These are phyloP conservation scores for Myripristis jacobus DNA, from an alignment of 2,797 vertebrate species.

Conservation along the genomic window DNA sequence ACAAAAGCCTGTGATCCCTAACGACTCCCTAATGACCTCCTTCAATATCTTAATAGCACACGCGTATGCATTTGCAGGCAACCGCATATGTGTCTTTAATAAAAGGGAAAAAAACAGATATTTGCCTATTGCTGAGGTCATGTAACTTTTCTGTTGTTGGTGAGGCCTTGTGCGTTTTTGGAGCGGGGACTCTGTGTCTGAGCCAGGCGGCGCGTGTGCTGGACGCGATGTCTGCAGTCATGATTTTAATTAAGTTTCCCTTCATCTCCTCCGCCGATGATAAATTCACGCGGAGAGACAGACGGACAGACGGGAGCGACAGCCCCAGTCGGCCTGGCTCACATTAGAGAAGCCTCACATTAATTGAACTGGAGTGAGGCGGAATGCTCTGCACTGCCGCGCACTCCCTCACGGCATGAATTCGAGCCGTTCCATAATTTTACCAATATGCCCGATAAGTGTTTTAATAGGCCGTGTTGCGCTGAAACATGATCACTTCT, in stretches of 20 bases:
- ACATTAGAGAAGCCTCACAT: conserved; percentile 29
- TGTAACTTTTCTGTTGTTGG: conserved; percentile 7
- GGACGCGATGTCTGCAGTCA: conserved; percentile 11
- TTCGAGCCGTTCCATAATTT: conserved; percentile 41
- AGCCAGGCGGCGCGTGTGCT: background rate
- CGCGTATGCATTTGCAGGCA: background rate
- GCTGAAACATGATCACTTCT: conserved; percentile 55
- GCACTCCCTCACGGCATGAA: conserved; percentile 7
- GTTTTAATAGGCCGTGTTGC: conserved; percentile 51
- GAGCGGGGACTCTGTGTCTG: background rate
- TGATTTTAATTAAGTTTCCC: conserved; percentile 28
- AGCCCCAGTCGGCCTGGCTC: conserved; percentile 2
- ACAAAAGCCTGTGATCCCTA: conserved; percentile 34
- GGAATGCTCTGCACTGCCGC: no score
- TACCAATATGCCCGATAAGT: conserved; percentile 47
- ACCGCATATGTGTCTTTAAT: conserved; percentile 7
- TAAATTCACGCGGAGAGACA: conserved; percentile 32
- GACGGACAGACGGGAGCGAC: conserved; percentile 17
- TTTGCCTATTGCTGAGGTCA: conserved; percentile 8
- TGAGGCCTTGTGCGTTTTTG: background rate
- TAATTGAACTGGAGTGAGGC: conserved; percentile 28
- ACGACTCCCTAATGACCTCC: conserved; percentile 29
- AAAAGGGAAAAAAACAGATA: background rate
- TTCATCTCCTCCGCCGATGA: conserved; percentile 9
- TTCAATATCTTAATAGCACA: conserved; percentile 20